These are phyloP conservation scores for Platycercus adscitus DNA, from an alignment of 2,113 vertebrate genomes.

Conservation along the genomic window DNA sequence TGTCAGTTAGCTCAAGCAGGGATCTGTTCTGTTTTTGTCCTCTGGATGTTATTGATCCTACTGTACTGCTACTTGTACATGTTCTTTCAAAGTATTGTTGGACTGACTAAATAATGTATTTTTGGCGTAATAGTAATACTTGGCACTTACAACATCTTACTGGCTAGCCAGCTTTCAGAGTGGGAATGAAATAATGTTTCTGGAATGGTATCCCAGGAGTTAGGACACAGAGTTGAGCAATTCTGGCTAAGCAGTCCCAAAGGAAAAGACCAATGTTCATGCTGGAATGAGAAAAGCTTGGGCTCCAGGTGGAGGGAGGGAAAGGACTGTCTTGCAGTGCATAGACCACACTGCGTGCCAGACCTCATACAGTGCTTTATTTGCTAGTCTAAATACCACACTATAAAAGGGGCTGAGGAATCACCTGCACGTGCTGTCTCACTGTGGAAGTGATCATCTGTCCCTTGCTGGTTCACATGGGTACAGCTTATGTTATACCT, in stretches of 20 bases:
- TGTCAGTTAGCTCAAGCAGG: not conserved
- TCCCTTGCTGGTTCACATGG: not conserved
- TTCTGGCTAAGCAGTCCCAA: not conserved
- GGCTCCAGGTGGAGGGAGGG: not conserved
- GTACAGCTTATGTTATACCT: not conserved
- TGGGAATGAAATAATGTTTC: not conserved
- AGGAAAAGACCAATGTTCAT: not conserved
- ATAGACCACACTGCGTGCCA: not conserved
- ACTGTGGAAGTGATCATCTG: not conserved
- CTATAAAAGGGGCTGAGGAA: not conserved
- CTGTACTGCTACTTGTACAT: not conserved
- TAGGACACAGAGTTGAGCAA: not conserved
- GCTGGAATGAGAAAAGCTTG: not conserved
- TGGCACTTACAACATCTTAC: not conserved
- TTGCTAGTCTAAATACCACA: not conserved
- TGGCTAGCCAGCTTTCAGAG: not conserved
- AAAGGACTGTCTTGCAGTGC: not conserved
- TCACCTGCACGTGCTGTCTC: not conserved
- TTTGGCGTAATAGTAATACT: not conserved
- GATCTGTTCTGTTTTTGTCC: not conserved
- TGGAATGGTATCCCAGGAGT: not conserved
- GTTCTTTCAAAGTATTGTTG: not conserved
- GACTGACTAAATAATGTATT: not conserved
- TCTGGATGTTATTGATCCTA: conserved; percentile 2
- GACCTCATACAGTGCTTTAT: not conserved